Conservation (phyloP, 2,888 invertebrate species). For the Microctonus hyperodae region DNA sequence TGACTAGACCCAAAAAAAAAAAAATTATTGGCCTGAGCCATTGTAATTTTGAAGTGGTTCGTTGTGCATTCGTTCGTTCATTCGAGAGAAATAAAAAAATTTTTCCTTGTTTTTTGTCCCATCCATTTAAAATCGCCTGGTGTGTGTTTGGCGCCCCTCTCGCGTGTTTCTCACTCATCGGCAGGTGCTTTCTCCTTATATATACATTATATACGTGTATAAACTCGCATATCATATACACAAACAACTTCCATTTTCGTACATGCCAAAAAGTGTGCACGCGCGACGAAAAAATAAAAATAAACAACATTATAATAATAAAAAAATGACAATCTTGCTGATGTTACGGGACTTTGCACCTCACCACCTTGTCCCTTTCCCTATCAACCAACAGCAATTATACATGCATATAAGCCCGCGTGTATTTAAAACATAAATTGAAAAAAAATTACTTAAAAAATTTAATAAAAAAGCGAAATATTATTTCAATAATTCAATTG, state of each 20-base stretch:
- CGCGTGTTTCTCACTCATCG: constrained; percentile 41
- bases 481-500: too few relatives aligned
- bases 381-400: not conserved
- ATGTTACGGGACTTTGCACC: constrained; percentile 32
- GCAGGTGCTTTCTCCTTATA: constrained; percentile 36
- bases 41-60: constrained; percentile 37
- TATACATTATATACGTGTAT: constrained; percentile 36
- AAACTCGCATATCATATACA: not conserved
- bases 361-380: constrained; percentile 39
- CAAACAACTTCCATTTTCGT: not conserved
- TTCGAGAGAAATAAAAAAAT: constrained; percentile 2
- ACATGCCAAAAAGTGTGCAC: not conserved
- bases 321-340: constrained; percentile 26
- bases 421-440: not conserved
- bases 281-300: constrained; percentile 1
- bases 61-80: constrained; percentile 41
- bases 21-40: constrained; percentile 39
- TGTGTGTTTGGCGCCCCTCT: constrained; percentile 16
- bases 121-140: constrained; percentile 41
- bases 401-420: constrained; percentile 2
- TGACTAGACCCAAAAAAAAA: not conserved
- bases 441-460: too few relatives aligned
- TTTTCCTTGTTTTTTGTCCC: constrained; percentile 39
- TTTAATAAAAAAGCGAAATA: too few relatives aligned
- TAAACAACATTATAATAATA: constrained; percentile 31